Evolutionary conservation across 2,888 invertebrate species (phyloP).

Genomic region (Trissoscelio sp.): DNA sequence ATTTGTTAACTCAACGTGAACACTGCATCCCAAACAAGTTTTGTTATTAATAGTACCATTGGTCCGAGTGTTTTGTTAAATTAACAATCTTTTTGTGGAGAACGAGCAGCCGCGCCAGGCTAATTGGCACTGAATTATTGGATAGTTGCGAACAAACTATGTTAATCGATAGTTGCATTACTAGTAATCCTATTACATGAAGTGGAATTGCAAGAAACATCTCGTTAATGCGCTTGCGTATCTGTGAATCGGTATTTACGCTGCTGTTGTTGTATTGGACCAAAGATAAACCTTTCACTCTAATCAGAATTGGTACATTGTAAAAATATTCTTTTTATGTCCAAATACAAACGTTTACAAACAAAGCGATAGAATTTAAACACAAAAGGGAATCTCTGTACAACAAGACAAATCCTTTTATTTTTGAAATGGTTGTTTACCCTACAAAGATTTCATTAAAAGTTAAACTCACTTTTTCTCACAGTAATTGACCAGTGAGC

Average conservation of each 20-base stretch:
- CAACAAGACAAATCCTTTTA: too few relatives aligned
- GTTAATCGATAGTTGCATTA: constrained; percentile 61
- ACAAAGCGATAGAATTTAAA: too few relatives aligned
- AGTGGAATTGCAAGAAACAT: constrained; percentile 55
- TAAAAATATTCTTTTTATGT: too few relatives aligned
- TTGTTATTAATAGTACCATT: constrained; percentile 45
- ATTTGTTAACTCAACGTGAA: constrained; percentile 17
- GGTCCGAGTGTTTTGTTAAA: constrained; percentile 47
- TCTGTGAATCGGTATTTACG: constrained; percentile 35
- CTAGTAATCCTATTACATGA: constrained; percentile 57
- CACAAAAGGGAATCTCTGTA: too few relatives aligned
- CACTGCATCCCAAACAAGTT: constrained; percentile 21
- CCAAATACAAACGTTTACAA: too few relatives aligned
- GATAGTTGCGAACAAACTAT: constrained; percentile 50
- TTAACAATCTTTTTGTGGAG: constrained; percentile 58
- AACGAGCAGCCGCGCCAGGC: constrained; percentile 7
- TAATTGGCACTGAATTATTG: constrained; percentile 62
- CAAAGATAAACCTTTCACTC: constrained; percentile 38
- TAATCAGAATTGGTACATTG: constrained; percentile 28
- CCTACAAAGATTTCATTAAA: too few relatives aligned
- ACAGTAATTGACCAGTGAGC: constrained; percentile 1
- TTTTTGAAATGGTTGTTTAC: too few relatives aligned
- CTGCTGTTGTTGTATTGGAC: constrained; percentile 19
- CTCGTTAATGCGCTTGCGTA: constrained; percentile 51
- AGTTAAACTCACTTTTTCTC: background rate